These are phyloP conservation scores for Scelioninae gen. 1 DNA, from an alignment of 2,888 invertebrate species.

Conservation along the genomic window DNA sequence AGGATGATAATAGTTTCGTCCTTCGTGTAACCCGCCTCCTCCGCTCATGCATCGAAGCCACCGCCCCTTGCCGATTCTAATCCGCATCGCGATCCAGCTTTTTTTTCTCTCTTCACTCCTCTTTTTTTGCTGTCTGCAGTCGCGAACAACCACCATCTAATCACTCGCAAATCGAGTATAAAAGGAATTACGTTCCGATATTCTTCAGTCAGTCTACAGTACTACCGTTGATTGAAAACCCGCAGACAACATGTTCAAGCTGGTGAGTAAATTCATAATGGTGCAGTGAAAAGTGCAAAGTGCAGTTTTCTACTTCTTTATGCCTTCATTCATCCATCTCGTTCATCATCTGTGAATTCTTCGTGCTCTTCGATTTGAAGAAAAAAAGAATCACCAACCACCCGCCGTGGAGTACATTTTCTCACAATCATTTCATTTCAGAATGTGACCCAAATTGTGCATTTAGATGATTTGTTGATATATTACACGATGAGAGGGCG, in stretches of 20 bases:
- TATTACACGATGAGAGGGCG: no score
- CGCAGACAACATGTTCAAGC: slow-evolving; percentile 86
- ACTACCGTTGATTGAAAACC: slow-evolving; percentile 71
- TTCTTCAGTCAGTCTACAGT: slow-evolving; percentile 77
- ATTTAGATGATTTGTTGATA: no score
- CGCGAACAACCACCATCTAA: slow-evolving; percentile 66
- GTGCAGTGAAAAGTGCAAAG: slow-evolving; percentile 52
- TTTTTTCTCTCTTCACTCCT: slow-evolving; percentile 46
- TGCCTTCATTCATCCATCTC: neutral
- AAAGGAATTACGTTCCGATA: slow-evolving; percentile 71
- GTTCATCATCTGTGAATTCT: neutral
- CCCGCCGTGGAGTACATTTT: neutral
- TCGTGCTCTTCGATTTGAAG: neutral
- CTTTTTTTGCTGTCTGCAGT: slow-evolving; percentile 56
- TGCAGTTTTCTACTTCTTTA: slow-evolving; percentile 18
- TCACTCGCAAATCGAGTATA: slow-evolving; percentile 74
- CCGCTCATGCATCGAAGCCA: slow-evolving; percentile 62
- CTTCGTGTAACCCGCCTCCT: slow-evolving; percentile 74
- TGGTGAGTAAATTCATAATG: slow-evolving; percentile 85
- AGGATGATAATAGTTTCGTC: slow-evolving; percentile 77
- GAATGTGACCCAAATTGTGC: no score
- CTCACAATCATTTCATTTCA: no score
- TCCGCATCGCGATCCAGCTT: slow-evolving; percentile 53
- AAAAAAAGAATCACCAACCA: neutral
- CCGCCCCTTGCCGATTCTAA: slow-evolving; percentile 67